phyloP scores from a whole-genome alignment of 2,113 vertebrate genomes.

The Notechis scutatus region DNA sequence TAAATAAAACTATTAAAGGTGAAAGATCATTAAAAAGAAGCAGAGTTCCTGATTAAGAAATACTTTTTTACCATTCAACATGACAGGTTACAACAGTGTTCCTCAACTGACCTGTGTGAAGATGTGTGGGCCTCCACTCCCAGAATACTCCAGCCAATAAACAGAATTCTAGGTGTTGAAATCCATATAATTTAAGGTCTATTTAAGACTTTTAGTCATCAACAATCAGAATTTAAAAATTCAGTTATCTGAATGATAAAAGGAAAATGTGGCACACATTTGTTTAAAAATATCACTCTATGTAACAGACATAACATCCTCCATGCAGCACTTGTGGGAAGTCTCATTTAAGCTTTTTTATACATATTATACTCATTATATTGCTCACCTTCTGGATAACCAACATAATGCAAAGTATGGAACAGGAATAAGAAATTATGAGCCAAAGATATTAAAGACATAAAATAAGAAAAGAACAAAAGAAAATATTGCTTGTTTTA shows the following conservation, averaged over 20 bases:
- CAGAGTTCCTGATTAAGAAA: background rate
- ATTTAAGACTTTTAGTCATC: background rate
- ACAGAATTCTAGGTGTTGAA: background rate
- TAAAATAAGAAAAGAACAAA: background rate
- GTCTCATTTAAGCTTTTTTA: background rate
- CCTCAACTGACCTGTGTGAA: background rate
- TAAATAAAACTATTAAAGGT: background rate
- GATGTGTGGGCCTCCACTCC: background rate
- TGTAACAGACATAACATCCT: background rate
- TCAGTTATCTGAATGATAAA: background rate
- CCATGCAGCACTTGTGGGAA: background rate
- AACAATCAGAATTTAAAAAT: background rate
- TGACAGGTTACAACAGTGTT: background rate
- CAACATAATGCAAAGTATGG: background rate
- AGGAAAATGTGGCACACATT: background rate
- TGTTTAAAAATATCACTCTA: background rate
- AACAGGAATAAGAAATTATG: background rate
- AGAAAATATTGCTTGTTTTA: background rate
- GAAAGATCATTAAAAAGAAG: background rate
- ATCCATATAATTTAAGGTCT: background rate
- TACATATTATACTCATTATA: background rate
- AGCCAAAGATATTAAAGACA: background rate
- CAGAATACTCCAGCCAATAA: no score
- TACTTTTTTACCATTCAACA: background rate
- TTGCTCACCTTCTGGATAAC: background rate